These are phyloP conservation scores for Matsumyia berberina DNA, from an alignment of 2,888 invertebrate genomes.

Conservation along the genomic window DNA sequence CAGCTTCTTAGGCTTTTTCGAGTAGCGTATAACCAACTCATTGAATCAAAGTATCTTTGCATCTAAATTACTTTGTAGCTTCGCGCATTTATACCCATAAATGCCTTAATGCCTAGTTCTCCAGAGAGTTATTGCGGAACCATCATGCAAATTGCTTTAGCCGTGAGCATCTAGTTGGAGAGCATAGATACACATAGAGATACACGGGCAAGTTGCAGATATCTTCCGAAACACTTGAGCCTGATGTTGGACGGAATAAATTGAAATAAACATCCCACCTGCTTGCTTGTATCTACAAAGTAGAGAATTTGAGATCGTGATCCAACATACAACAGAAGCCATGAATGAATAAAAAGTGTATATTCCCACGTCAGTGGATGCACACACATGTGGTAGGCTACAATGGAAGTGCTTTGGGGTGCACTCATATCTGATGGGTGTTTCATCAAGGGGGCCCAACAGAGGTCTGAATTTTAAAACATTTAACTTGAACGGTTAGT, in stretches of 20 bases:
- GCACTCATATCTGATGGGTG: slow-evolving; percentile 28
- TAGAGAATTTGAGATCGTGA: slow-evolving; percentile 52
- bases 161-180: slow-evolving; percentile 66
- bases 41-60: slow-evolving; percentile 44
- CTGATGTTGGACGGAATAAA: slow-evolving; percentile 21
- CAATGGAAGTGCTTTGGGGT: slow-evolving; percentile 19
- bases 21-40: slow-evolving; percentile 35
- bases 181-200: slow-evolving; percentile 52
- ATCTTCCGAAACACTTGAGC: slow-evolving; percentile 61
- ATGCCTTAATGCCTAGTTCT: slow-evolving; percentile 32
- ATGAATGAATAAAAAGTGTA: slow-evolving; percentile 16
- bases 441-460: slow-evolving; percentile 47
- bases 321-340: slow-evolving; percentile 54
- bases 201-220: slow-evolving; percentile 29
- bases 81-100: slow-evolving; percentile 43
- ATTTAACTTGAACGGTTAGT: no score
- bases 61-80: slow-evolving; percentile 53
- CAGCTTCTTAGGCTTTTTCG: slow-evolving; percentile 51
- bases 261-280: slow-evolving; percentile 43
- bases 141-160: slow-evolving; percentile 69
- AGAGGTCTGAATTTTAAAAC: slow-evolving; percentile 9
- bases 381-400: slow-evolving; percentile 21
- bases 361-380: slow-evolving; percentile 47
- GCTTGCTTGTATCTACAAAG: slow-evolving; percentile 49
- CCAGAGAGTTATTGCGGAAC: slow-evolving; percentile 69